Base-by-base conservation (phyloP, 2,797 vertebrate species). In the Alfaro cultratus region DNA sequence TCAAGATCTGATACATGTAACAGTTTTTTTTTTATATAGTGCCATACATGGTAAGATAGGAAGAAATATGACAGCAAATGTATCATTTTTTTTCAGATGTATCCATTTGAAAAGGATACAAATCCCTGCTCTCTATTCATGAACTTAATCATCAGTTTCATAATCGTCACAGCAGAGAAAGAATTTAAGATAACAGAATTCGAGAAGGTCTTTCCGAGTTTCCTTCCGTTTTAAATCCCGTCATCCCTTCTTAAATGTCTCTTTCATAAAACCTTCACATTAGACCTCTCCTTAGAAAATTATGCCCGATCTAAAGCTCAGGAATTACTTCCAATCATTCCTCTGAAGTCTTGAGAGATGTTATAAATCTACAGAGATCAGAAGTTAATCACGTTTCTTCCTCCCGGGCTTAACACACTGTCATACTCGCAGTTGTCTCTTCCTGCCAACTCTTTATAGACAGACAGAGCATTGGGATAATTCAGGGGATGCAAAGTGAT, bases 311-410 rank as follows among this genome's bases (percentile, higher is more conserved):
- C 39, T 70, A 15, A 45, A 70, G 67, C 39, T n/a, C 41, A 45
- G 67, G 26, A 45, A 70, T 70, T 43, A 70, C 67, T 15, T 70
- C 41, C 67, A 70, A 70, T 70, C 67, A 70, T 70, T 43, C 51
- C 7, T 41, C 57, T 70, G 5, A 43, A 45, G 39, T 70, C 41
- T 43, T n/a, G 67, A 70, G 67, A 43, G 23, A 70, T n/a, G 23
- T 16, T 5, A 43, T 70, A 70, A 70, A 70, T 70, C 67, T 70
- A 41, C 41, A 13, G 12, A 3, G 41, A 70, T 70, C 67, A 45
- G 15, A 45, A 70, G 67, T 70, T 70, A 70, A 70, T 70, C 39
- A 3, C 3, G n/a, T 45, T 70, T 45, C 39, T 70, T n/a, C 41
- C 67, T n/a, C 67, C 39, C 6, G 6, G 67, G 26, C 67, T 70